A percentile compares a stretch with the other conserved stretches of the same genome.
These are phyloP conservation scores for Cancer borealis DNA, from an alignment of 2,888 invertebrate genomes.

Conservation along the genomic window DNA sequence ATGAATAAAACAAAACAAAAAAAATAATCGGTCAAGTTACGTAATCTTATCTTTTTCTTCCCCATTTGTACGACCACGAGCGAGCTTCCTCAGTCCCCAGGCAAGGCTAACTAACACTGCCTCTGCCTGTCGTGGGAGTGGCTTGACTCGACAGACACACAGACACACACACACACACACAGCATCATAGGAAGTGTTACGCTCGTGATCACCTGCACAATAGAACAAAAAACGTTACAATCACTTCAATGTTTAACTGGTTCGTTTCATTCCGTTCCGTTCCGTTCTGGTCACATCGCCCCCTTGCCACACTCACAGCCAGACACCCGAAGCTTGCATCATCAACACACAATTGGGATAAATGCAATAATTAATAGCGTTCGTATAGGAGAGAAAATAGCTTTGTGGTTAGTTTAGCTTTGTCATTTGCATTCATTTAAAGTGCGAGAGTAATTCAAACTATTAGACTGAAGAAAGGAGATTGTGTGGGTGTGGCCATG, in stretches of 20 bases:
- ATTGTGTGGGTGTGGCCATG: too few species aligned
- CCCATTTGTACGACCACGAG: not conserved
- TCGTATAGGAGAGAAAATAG: not conserved
- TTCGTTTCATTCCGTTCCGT: not conserved
- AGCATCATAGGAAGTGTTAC: slow-evolving; percentile 20
- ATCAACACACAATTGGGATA: not conserved
- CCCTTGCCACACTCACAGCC: not conserved
- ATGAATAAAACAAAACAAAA: not conserved
- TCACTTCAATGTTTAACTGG: not conserved
- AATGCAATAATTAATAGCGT: slow-evolving; percentile 6
- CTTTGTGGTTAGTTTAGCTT: not conserved
- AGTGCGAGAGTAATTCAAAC: too few species aligned
- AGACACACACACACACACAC: not conserved
- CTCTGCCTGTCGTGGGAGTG: not conserved
- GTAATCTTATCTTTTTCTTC: not conserved
- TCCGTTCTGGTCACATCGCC: not conserved
- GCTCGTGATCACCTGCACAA: slow-evolving; percentile 10
- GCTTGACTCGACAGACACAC: not conserved
- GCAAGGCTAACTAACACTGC: not conserved
- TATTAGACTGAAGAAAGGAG: too few species aligned
- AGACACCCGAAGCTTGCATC: not conserved
- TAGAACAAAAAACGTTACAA: not conserved
- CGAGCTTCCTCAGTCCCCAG: not conserved
- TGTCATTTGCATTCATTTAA: not conserved
- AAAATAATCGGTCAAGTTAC: not conserved